A percentile compares a stretch with the other conserved stretches of the same genome.
Conservation (phyloP, 2,113 vertebrate species). For the Dolichallabes microphthalmus region DNA sequence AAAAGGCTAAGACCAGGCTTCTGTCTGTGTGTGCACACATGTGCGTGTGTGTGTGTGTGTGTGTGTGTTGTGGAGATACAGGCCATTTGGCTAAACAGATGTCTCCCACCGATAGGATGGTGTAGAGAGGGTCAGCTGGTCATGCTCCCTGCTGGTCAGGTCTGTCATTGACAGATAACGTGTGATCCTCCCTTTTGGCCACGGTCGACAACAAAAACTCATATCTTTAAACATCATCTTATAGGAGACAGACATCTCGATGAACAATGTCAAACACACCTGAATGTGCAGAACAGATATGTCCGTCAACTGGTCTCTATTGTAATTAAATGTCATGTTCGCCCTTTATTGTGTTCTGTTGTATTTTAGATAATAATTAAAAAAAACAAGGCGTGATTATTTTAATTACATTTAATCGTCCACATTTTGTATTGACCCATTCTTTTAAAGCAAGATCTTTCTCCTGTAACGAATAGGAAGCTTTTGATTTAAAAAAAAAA, state of each 20-base stretch:
- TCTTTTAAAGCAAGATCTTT: not conserved
- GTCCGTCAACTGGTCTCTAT: not conserved
- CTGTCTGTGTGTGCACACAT: not conserved
- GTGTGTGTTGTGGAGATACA: conserved; percentile 36
- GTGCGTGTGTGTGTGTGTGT: not conserved
- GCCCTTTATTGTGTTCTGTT: not conserved
- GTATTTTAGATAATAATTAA: not conserved
- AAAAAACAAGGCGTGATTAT: not conserved
- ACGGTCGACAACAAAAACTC: not conserved
- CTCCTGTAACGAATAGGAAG: not conserved
- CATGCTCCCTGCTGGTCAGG: conserved; percentile 30
- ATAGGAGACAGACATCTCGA: not conserved
- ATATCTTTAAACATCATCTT: conserved; percentile 1
- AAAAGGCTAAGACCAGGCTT: not conserved
- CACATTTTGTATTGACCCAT: not conserved
- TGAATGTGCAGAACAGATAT: not conserved
- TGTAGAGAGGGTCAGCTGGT: conserved; percentile 48
- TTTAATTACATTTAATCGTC: not conserved
- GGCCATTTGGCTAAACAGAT: conserved; percentile 50
- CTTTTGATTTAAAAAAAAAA: no score
- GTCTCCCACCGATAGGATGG: conserved; percentile 41
- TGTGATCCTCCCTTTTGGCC: conserved; percentile 46
- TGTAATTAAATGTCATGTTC: not conserved
- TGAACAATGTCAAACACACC: not conserved
- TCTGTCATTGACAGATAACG: conserved; percentile 51